These are phyloP conservation scores for Melanotaenia nigrans DNA, from an alignment of 2,797 vertebrate genomes.

Conservation along the genomic window DNA sequence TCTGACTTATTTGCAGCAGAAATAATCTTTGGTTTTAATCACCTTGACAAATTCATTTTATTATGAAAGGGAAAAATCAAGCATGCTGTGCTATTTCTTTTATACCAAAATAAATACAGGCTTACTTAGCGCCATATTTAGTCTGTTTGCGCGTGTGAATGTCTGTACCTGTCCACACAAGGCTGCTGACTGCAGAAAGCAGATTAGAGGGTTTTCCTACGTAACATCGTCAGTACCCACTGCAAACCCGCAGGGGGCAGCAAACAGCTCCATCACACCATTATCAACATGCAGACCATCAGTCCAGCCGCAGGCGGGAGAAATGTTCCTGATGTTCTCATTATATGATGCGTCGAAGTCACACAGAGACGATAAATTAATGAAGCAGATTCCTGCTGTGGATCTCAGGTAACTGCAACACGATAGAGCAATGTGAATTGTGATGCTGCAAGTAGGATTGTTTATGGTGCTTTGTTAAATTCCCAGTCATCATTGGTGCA, in stretches of 20 bases:
- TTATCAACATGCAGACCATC: slow-evolving; percentile 21
- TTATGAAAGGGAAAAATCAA: not conserved
- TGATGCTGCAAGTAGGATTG: slow-evolving; percentile 2
- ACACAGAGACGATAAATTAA: slow-evolving; percentile 1
- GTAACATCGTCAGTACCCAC: slow-evolving; percentile 23
- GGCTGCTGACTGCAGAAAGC: slow-evolving; percentile 50
- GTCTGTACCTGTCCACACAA: not conserved
- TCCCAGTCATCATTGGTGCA: slow-evolving; percentile 32
- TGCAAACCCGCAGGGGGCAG: slow-evolving; percentile 64
- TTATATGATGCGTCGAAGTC: slow-evolving; percentile 23
- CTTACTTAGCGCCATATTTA: slow-evolving; percentile 52
- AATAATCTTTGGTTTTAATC: not conserved
- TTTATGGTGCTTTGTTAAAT: slow-evolving; percentile 1
- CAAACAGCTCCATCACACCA: slow-evolving; percentile 45
- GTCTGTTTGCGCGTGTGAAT: not conserved
- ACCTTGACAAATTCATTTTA: not conserved
- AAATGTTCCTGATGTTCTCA: slow-evolving; percentile 14
- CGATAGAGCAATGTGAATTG: not conserved
- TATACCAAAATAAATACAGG: slow-evolving; percentile 37
- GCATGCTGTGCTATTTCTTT: not conserved
- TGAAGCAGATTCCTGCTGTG: not conserved
- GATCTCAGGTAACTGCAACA: slow-evolving; percentile 10
- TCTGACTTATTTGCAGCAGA: too few species aligned
- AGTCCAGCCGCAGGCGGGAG: slow-evolving; percentile 17
- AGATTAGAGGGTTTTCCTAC: slow-evolving; percentile 59